Percentiles rank a stretch among this genome's conserved stretches.
Evolutionary conservation across 2,888 invertebrate genomes (phyloP).

Genomic region (Philereme transversata): DNA sequence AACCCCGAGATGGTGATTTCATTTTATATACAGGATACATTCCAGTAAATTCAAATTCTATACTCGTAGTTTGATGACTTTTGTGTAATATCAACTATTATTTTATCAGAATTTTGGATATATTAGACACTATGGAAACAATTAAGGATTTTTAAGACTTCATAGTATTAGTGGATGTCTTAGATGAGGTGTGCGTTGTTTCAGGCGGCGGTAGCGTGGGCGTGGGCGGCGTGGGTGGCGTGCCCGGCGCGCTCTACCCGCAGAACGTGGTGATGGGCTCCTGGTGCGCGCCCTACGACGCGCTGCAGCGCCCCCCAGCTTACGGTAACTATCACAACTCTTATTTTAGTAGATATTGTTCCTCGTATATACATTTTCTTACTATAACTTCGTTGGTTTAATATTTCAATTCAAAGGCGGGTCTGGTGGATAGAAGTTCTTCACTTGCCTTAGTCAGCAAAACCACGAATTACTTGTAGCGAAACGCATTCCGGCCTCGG

Average conservation of each 20-base stretch:
- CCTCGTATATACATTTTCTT: not conserved
- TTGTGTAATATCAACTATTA: too few relatives aligned
- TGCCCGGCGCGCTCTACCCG: conserved; percentile 87
- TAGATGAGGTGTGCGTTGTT: not conserved
- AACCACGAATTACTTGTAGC: not conserved
- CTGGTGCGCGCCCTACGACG: conserved; percentile 90
- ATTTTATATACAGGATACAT: too few relatives aligned
- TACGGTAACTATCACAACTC: conserved; percentile 84
- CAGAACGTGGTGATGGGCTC: conserved; percentile 92
- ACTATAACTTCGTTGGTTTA: not conserved
- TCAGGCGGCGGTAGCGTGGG: conserved; percentile 59
- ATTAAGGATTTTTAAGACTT: too few relatives aligned
- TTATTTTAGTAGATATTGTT: not conserved
- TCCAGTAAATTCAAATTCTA: too few relatives aligned
- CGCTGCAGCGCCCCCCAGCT: conserved; percentile 92
- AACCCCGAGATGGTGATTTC: too few relatives aligned
- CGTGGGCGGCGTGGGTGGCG: conserved; percentile 62
- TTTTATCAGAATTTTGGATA: too few relatives aligned
- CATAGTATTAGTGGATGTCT: too few relatives aligned
- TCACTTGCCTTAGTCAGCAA: not conserved
- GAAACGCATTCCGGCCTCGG: too few relatives aligned
- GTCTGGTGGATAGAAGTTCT: too few relatives aligned
- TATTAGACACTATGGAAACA: too few relatives aligned
- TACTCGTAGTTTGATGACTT: too few relatives aligned
- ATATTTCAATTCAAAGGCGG: too few relatives aligned